A percentile compares a stretch with the other conserved stretches of the same genome.
Conservation (phyloP, 2,888 invertebrate species). For the Pyrochroa serraticornis region DNA sequence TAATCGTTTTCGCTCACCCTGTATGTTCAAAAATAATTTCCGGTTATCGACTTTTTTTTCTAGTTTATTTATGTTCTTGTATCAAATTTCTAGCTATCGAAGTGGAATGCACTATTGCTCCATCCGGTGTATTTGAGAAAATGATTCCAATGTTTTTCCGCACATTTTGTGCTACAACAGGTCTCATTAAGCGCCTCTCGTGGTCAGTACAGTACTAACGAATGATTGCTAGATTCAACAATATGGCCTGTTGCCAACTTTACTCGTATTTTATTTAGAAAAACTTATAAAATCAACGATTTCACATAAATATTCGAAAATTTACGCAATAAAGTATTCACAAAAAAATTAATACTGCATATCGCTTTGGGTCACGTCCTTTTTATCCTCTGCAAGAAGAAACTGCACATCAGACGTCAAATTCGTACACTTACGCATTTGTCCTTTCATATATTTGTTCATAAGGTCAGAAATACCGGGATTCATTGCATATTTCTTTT, state of each 20-base stretch:
- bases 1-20: no score
- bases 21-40: no score
- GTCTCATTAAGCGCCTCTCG: no score
- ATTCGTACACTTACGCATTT: neutral
- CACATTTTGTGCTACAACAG: no score
- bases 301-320: neutral
- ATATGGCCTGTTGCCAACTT: constrained; percentile 10
- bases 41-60: no score
- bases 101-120: no score
- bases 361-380: constrained; percentile 8
- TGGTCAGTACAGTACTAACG: no score
- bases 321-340: constrained; percentile 3
- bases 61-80: no score
- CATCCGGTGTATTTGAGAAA: no score
- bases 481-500: constrained; percentile 26
- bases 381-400: constrained; percentile 13
- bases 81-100: no score
- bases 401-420: constrained; percentile 21
- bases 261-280: constrained; percentile 21
- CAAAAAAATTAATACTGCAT: constrained; percentile 22
- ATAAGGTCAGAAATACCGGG: constrained; percentile 28
- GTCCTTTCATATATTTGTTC: constrained; percentile 13
- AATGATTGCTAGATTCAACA: neutral
- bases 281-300: neutral
- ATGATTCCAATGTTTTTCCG: no score